Conservation (phyloP, 53 echinoderm and acorn worm species). For the Astropecten irregularis region DNA sequence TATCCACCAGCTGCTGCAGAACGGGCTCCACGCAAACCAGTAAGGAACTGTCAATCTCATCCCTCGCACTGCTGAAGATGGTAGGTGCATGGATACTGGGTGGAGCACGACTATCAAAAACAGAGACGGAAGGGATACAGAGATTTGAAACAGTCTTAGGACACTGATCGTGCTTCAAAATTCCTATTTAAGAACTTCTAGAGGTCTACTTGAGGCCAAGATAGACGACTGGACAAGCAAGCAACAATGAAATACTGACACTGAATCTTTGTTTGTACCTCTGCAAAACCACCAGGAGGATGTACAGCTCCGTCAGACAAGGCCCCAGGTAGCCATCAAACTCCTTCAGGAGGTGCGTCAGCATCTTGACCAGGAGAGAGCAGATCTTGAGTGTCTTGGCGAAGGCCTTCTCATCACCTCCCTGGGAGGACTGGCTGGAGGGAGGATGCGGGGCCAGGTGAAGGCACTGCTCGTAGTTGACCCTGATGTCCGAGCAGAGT, state of each 20-base stretch:
- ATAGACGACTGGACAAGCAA: too few relatives aligned
- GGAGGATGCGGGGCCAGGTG: constrained; percentile 73
- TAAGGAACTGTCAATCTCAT: constrained; percentile 70
- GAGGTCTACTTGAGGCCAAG: too few relatives aligned
- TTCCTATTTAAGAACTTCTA: too few relatives aligned
- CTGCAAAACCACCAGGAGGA: constrained; percentile 59
- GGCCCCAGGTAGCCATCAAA: constrained; percentile 70
- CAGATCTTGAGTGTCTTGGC: constrained; percentile 86
- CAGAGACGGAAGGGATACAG: neutral
- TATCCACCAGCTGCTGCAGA: constrained; percentile 62
- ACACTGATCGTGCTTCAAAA: too few relatives aligned
- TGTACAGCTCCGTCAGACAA: constrained; percentile 45
- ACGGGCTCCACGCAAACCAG: constrained; percentile 88
- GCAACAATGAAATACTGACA: too few relatives aligned
- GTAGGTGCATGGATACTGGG: constrained; percentile 70
- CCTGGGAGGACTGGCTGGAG: constrained; percentile 68
- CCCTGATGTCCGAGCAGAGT: constrained; percentile 76
- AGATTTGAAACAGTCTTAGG: too few relatives aligned
- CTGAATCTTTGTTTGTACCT: constrained; percentile 58
- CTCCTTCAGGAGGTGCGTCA: constrained; percentile 83
- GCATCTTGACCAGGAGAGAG: constrained; percentile 84
- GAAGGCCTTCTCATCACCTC: constrained; percentile 79
- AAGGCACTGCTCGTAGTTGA: constrained; percentile 75
- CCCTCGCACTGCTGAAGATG: constrained; percentile 42
- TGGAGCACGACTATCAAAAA: constrained; percentile 61